Conservation (phyloP, 1,140 invertebrate species). For the Notospermus geniculatus region DNA sequence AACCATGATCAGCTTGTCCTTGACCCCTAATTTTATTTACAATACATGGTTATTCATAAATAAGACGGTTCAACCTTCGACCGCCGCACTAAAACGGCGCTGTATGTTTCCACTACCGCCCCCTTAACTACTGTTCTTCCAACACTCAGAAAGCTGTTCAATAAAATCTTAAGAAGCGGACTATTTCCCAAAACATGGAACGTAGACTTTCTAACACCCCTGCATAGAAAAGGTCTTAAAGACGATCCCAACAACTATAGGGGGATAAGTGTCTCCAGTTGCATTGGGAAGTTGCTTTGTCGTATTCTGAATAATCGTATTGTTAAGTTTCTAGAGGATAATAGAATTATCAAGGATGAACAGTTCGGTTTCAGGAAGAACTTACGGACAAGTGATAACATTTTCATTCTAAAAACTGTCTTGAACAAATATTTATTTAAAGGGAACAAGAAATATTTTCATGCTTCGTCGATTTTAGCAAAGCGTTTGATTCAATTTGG, state of each 20-base stretch:
- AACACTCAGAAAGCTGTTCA: neutral
- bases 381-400: slow-evolving; percentile 15
- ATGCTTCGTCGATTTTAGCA: slow-evolving; percentile 14
- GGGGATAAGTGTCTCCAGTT: slow-evolving; percentile 11
- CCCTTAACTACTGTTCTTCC: no score
- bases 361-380: slow-evolving; percentile 16
- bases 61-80: no score
- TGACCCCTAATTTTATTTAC: no score
- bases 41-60: no score
- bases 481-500: slow-evolving; percentile 13
- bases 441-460: slow-evolving; percentile 5
- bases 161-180: slow-evolving; percentile 3
- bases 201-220: slow-evolving; percentile 11
- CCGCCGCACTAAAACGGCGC: no score
- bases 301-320: slow-evolving; percentile 9
- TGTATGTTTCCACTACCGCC: no score
- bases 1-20: no score
- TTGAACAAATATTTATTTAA: slow-evolving; percentile 17
- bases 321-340: slow-evolving; percentile 2
- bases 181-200: slow-evolving; percentile 11
- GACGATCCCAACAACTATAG: slow-evolving; percentile 12
- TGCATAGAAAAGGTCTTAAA: slow-evolving; percentile 17
- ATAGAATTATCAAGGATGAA: slow-evolving; percentile 10
- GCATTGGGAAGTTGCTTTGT: slow-evolving; percentile 16
- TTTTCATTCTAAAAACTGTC: slow-evolving; percentile 16